Evolutionary conservation across 2,888 invertebrate genomes (phyloP).

Genomic region (Isoperla grammatica): DNA sequence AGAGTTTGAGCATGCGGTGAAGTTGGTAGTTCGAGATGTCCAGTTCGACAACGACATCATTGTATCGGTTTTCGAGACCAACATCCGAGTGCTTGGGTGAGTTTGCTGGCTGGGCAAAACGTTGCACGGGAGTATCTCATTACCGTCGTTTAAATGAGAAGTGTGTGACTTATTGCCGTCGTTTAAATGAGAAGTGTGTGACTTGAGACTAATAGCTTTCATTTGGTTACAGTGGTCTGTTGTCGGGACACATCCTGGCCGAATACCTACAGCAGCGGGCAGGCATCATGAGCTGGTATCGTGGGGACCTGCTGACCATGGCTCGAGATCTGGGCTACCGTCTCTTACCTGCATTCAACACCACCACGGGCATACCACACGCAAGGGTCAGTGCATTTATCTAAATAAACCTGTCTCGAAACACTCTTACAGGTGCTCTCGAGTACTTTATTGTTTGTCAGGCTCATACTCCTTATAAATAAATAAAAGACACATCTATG

Average conservation of each 20-base stretch:
- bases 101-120: too few species aligned
- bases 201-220: too few species aligned
- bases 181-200: too few species aligned
- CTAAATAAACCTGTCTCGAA: too few species aligned
- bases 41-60: conserved; percentile 90
- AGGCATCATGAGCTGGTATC: conserved; percentile 74
- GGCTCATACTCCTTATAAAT: too few species aligned
- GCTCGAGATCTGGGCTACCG: conserved; percentile 90
- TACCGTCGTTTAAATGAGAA: too few species aligned
- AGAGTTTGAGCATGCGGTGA: conserved; percentile 90
- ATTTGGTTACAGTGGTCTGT: conserved; percentile 60
- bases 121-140: too few species aligned
- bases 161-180: too few species aligned
- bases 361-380: conserved; percentile 94
- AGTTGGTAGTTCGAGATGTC: conserved; percentile 78
- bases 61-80: conserved; percentile 97
- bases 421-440: neutral
- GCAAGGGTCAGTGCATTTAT: conserved; percentile 72
- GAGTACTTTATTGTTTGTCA: too few species aligned
- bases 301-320: conserved; percentile 79
- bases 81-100: conserved; percentile 95
- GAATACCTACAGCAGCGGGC: conserved; percentile 71
- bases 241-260: conserved; percentile 89
- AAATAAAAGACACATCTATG: too few species aligned
- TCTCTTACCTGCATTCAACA: conserved; percentile 95